These are phyloP conservation scores for Nipponia nippon DNA, from an alignment of 2,113 vertebrate genomes.

Conservation along the genomic window DNA sequence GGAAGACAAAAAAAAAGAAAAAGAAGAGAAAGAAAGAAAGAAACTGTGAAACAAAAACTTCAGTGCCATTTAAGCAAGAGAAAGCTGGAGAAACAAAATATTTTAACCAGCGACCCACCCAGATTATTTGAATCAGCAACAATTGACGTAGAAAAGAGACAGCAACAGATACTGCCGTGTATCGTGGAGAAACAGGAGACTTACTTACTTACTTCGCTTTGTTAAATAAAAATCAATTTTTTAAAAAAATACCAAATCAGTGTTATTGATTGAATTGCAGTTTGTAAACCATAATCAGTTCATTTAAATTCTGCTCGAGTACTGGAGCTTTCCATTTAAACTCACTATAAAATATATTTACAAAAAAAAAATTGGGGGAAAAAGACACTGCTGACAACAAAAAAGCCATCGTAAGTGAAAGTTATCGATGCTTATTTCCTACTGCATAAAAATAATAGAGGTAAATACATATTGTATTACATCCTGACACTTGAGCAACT, in stretches of 20 bases:
- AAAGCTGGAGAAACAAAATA: neutral
- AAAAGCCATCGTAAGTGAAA: fast-evolving
- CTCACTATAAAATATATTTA: neutral
- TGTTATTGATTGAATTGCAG: neutral
- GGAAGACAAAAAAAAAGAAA: constrained; percentile 53
- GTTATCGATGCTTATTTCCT: neutral
- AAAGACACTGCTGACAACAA: neutral
- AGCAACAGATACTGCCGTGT: neutral
- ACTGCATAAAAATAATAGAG: neutral
- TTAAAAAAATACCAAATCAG: neutral
- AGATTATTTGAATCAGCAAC: neutral
- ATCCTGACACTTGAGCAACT: neutral
- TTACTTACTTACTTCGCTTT: neutral
- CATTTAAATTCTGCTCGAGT: neutral
- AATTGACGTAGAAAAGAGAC: neutral
- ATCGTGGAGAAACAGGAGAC: neutral
- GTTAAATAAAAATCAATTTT: neutral
- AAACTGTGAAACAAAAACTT: constrained; percentile 27
- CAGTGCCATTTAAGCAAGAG: neutral
- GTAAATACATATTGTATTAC: neutral
- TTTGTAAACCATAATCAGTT: neutral
- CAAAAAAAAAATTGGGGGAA: neutral
- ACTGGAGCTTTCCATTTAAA: neutral
- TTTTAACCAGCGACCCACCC: neutral
- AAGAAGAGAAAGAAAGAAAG: constrained; percentile 46